Percentiles rank a stretch among this genome's conserved stretches.
These are phyloP conservation scores for Poecile atricapillus DNA, from an alignment of 2,113 vertebrate genomes.

Conservation along the genomic window DNA sequence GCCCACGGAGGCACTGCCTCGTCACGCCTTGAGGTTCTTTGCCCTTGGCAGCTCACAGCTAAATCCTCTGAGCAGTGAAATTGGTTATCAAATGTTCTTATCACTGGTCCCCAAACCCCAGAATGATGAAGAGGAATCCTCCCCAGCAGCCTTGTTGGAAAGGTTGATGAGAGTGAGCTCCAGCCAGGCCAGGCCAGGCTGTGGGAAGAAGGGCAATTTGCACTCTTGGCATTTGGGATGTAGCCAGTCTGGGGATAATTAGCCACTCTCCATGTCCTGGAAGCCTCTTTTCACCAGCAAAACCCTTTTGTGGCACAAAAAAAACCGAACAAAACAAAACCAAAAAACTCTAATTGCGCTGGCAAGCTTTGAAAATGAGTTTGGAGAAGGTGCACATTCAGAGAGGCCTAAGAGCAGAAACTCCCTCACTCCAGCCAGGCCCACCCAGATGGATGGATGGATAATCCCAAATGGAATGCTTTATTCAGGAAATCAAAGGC, in stretches of 20 bases:
- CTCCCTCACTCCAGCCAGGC: not conserved
- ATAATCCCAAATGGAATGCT: slow-evolving; percentile 42
- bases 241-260: slow-evolving; percentile 15
- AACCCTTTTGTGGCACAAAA: not conserved
- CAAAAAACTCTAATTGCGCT: not conserved
- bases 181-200: not conserved
- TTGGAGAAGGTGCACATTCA: not conserved
- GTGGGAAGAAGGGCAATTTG: slow-evolving; percentile 40
- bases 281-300: slow-evolving; percentile 2
- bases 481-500: slow-evolving; percentile 46
- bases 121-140: not conserved
- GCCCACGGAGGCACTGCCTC: not conserved
- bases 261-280: not conserved
- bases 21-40: not conserved
- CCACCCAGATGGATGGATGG: slow-evolving; percentile 20
- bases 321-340: not conserved
- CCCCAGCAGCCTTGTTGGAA: not conserved
- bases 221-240: not conserved
- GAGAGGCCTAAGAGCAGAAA: not conserved
- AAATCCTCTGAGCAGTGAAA: not conserved
- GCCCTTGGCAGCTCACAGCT: not conserved
- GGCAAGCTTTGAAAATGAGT: not conserved
- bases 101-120: not conserved
- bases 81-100: not conserved
- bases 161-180: not conserved